Evolutionary conservation across 2,888 invertebrate genomes (phyloP), one percentile per base, ranked within the genome.

Genomic region (Drosophila paramelanica): DNA sequence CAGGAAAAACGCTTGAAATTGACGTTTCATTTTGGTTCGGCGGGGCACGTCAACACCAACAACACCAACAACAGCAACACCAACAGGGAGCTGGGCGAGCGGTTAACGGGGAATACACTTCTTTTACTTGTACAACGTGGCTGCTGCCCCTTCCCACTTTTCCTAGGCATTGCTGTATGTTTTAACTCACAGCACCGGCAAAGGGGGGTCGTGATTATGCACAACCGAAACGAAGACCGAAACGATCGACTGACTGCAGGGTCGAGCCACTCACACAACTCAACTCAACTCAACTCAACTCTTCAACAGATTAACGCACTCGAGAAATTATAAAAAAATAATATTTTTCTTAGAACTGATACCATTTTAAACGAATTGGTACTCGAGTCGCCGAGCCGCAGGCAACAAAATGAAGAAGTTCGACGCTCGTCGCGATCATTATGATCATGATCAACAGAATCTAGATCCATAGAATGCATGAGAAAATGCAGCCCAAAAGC

Each of bases 351-450:
- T 84, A 85, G 90, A 91, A 91, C 82, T 90, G 90, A 91, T 91
- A 91, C 91, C 90, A 91, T 90, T 91, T 91, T 90, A 90, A 89
- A 79, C 86, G 91, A 91, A 90, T 91, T 90, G 91, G 90, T 90
- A 91, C 90, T 91, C 82, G 70, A 84, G 56, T 45, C 52, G 49
- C 39, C 25, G 56, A 62, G 70, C 23, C 33, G 38, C 17, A 52
- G 27, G 62, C 67, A 80, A 67, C 77, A 67, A 71, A 83, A 74
- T 85, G 83, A 82, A 85, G 73, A 81, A 85, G 81, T 85, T 79
- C 57, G 50, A 71, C 62, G 70, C 69, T 59, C 81, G 70, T 58
- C 45, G 43, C 36, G 17, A 53, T 31, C 20, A 36, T 49, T 38
- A 59, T 72, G 14, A 51, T 51, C 13, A 47, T 61, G 20, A 56